phyloP scores from a whole-genome alignment of 1,140 invertebrate genomes.

The Diachasma alloeum region DNA sequence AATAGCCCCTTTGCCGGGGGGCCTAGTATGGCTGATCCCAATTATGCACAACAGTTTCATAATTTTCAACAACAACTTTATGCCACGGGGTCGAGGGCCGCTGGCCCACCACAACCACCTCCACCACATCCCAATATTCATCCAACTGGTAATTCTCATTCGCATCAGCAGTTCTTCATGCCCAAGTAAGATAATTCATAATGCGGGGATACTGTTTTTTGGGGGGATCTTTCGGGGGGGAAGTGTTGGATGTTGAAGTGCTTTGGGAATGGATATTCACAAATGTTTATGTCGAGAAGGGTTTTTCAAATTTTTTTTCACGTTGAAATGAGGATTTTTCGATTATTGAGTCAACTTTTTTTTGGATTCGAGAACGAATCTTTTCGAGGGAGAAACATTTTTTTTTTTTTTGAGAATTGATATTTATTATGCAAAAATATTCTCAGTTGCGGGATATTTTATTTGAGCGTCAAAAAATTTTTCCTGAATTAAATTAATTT shows the following conservation, averaged over 20 bases:
- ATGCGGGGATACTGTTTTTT: background rate
- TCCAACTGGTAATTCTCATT: slow-evolving; percentile 58
- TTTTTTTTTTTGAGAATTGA: no score
- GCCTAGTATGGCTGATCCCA: slow-evolving; percentile 85
- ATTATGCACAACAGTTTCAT: slow-evolving; percentile 93
- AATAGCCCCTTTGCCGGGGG: slow-evolving; percentile 83
- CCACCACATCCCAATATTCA: slow-evolving; percentile 57
- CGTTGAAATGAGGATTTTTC: no score
- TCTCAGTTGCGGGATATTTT: no score
- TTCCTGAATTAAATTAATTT: no score
- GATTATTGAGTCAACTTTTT: no score
- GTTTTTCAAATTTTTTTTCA: no score
- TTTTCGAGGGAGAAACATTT: no score
- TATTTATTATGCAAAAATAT: no score
- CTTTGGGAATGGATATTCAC: no score
- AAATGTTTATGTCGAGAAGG: no score
- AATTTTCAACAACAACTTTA: slow-evolving; percentile 95
- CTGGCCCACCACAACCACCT: slow-evolving; percentile 43
- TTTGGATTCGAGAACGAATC: no score
- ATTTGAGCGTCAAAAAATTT: no score
- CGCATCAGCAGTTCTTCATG: slow-evolving; percentile 67
- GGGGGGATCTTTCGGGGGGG: background rate
- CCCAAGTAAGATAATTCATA: slow-evolving; percentile 56
- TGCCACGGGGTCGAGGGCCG: slow-evolving; percentile 83
- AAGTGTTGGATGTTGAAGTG: background rate